These are phyloP conservation scores for Andrena hattorfiana DNA, from an alignment of 2,888 invertebrate genomes.

Conservation along the genomic window DNA sequence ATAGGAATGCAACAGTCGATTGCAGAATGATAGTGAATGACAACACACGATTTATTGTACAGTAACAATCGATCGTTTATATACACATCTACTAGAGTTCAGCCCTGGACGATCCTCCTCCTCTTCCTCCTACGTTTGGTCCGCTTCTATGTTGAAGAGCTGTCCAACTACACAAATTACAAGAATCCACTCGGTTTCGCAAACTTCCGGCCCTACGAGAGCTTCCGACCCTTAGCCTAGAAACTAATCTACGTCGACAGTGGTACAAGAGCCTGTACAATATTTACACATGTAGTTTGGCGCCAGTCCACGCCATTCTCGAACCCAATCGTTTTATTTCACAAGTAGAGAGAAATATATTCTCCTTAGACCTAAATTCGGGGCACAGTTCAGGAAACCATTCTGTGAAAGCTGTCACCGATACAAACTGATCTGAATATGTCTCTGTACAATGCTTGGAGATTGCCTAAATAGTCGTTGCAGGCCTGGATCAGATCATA, in stretches of 20 bases:
- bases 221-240: slow-evolving; percentile 28
- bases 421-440: not conserved
- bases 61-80: slow-evolving; percentile 61
- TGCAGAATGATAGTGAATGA: slow-evolving; percentile 37
- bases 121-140: slow-evolving; percentile 59
- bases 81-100: slow-evolving; percentile 57
- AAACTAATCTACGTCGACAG: slow-evolving; percentile 40
- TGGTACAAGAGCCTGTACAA: slow-evolving; percentile 58
- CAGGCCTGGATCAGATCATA: not conserved
- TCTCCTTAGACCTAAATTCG: slow-evolving; percentile 6
- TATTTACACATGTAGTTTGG: slow-evolving; percentile 54
- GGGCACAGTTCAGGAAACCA: not conserved
- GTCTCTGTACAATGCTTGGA: not conserved
- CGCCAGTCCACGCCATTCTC: slow-evolving; percentile 1
- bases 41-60: slow-evolving; percentile 62
- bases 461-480: not conserved
- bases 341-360: not conserved
- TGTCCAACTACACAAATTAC: slow-evolving; percentile 54
- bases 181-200: slow-evolving; percentile 33
- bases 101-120: slow-evolving; percentile 45
- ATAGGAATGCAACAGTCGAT: not conserved
- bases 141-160: slow-evolving; percentile 63
- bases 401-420: not conserved
- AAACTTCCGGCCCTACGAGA: slow-evolving; percentile 25
- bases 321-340: slow-evolving; percentile 10